A percentile compares a stretch with the other conserved stretches of the same genome.
Evolutionary conservation across 2,113 vertebrate genomes (phyloP).

Genomic region (Siphamia tubifer): DNA sequence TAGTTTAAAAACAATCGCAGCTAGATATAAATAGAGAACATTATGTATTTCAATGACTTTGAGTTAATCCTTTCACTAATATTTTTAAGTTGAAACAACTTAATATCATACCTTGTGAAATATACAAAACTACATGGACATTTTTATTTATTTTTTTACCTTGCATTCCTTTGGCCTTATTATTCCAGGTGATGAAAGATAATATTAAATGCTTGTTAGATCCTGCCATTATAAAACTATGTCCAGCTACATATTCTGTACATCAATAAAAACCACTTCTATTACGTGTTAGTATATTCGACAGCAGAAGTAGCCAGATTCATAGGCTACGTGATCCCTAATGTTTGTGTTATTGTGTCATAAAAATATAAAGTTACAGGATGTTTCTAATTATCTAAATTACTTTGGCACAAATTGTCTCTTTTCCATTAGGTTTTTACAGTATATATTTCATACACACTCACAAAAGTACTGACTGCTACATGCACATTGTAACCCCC

Average conservation of each 20-base stretch:
- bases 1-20: too few species aligned
- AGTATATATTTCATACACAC: not conserved
- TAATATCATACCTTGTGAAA: too few species aligned
- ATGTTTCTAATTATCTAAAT: conserved; percentile 10
- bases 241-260: not conserved
- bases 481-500: not conserved
- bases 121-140: not conserved
- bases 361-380: conserved; percentile 11
- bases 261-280: not conserved
- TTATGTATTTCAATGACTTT: too few species aligned
- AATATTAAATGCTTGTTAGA: not conserved
- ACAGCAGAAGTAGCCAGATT: not conserved
- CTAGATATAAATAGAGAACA: too few species aligned
- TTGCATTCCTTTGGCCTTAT: not conserved
- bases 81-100: too few species aligned
- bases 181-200: conserved; percentile 2
- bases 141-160: not conserved
- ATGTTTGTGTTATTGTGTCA: conserved; percentile 6
- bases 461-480: not conserved
- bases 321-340: not conserved
- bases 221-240: too few species aligned
- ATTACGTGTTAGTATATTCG: too few species aligned
- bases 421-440: conserved; percentile 2
- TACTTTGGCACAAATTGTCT: conserved; percentile 6
- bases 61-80: too few species aligned